These are phyloP conservation scores for Noctua janthina DNA, from an alignment of 2,888 invertebrate species.

Conservation along the genomic window DNA sequence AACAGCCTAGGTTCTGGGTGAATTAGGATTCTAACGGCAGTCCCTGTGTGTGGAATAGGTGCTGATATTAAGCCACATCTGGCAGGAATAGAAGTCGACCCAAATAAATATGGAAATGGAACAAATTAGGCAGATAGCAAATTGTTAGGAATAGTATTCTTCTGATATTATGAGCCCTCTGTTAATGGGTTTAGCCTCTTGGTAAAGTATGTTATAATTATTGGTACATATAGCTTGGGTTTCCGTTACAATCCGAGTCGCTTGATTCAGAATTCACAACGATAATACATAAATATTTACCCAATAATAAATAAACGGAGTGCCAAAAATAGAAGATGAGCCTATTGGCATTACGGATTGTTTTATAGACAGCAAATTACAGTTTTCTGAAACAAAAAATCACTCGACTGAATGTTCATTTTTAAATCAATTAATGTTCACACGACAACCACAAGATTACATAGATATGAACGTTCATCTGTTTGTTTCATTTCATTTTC, in stretches of 20 bases:
- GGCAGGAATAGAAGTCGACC: conserved; percentile 30
- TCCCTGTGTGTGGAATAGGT: conserved; percentile 21
- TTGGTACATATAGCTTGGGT: neutral
- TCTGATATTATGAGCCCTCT: neutral
- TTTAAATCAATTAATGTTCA: neutral
- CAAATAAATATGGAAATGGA: conserved; percentile 43
- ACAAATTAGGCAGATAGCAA: conserved; percentile 24
- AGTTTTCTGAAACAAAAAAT: neutral
- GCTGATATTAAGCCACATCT: conserved; percentile 39
- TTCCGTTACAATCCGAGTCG: neutral
- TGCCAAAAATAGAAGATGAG: neutral
- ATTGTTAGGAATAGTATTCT: neutral
- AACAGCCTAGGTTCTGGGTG: neutral
- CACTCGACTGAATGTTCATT: neutral
- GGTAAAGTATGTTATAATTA: neutral
- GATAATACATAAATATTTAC: neutral
- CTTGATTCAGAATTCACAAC: neutral
- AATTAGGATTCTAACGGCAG: conserved; percentile 42
- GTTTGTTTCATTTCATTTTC: neutral
- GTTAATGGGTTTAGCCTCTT: neutral
- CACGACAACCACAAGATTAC: neutral
- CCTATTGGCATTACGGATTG: neutral
- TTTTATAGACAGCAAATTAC: neutral
- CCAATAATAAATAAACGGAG: neutral
- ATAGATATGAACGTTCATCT: no score